Evolutionary conservation across 2,888 invertebrate genomes (phyloP), one percentile per base, ranked within the genome.

Genomic region (Mythimna pallens): DNA sequence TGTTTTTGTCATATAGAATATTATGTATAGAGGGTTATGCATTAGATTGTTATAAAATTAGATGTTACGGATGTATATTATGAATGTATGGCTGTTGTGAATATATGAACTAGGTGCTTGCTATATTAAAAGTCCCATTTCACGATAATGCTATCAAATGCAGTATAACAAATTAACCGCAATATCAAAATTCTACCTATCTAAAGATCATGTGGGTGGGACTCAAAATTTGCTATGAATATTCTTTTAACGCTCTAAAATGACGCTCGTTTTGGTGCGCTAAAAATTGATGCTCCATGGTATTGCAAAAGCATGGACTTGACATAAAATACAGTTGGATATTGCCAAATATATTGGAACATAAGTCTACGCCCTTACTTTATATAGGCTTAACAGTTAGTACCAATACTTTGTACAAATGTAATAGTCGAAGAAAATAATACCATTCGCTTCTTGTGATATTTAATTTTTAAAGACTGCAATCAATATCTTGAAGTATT

Each of bases 11-110:
- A 84, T 86, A 89, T 86, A 86, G 85, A 78, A 72, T 85, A 85
- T 79, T 75, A 87, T 89, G 88, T 91, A 92, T 91, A 92, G 90
- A 87, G 87, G 91, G 89, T 92, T 93, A 91, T 81, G 86, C 89
- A 89, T 90, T 94, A 93, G 92, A 93, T 92, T 92, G 93, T 94
- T 94, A 91, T 91, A 82, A 89, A 91, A 88, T 90, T 93, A 92
- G 92, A 85, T 87, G 88, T 92, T 92, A 94, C 91, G 91, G 89
- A 89, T 93, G 93, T 93, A 91, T 89, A 91, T 90, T 93, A 89
- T 90, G 85, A 82, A 87, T 88, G 90, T 89, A 88, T 92, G 89
- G 83, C 90, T 92, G 91, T 92, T 92, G 89, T 91, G 89, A 89
- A 89, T 89, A 91, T 88, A 87, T 86, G 85, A 89, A 88, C 87